Evolutionary conservation across 2,888 invertebrate genomes (phyloP).

Genomic region (Azorinus chamasolen): DNA sequence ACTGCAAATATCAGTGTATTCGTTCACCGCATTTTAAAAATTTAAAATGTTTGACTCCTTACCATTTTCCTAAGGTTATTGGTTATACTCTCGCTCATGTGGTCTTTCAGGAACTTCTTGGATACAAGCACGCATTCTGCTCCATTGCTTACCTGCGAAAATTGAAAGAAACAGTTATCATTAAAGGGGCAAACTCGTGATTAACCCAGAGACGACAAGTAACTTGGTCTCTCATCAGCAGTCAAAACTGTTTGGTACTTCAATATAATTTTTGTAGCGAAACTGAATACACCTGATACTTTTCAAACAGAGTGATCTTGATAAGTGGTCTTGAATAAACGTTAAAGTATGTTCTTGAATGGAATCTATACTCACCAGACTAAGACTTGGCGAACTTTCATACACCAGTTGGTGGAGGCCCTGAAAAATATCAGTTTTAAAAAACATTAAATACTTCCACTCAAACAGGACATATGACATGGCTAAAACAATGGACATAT

Average conservation of each 20-base stretch:
- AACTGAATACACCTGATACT: too few species aligned
- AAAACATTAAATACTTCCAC: background rate
- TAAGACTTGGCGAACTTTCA: slow-evolving; percentile 57
- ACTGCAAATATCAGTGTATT: too few species aligned
- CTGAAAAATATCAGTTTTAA: slow-evolving; percentile 31
- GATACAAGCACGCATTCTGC: slow-evolving; percentile 69
- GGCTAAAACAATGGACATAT: too few species aligned
- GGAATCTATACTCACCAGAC: slow-evolving; percentile 62
- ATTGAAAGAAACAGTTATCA: too few species aligned
- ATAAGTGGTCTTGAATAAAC: too few species aligned
- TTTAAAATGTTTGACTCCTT: background rate
- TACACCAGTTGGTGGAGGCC: slow-evolving; percentile 66
- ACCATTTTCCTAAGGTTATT: slow-evolving; percentile 30
- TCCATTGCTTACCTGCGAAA: slow-evolving; percentile 66
- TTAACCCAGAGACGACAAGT: background rate
- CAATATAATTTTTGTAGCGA: too few species aligned
- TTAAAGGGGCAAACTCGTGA: background rate
- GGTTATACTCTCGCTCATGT: slow-evolving; percentile 46
- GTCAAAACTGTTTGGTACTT: too few species aligned
- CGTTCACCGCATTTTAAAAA: too few species aligned
- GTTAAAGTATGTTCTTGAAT: too few species aligned
- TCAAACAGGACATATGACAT: too few species aligned
- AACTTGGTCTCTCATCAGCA: background rate
- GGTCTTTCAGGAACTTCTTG: slow-evolving; percentile 66
- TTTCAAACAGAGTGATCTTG: too few species aligned